Evolutionary conservation across 2,888 invertebrate genomes (phyloP).

Genomic region (Pinctada fucata): DNA sequence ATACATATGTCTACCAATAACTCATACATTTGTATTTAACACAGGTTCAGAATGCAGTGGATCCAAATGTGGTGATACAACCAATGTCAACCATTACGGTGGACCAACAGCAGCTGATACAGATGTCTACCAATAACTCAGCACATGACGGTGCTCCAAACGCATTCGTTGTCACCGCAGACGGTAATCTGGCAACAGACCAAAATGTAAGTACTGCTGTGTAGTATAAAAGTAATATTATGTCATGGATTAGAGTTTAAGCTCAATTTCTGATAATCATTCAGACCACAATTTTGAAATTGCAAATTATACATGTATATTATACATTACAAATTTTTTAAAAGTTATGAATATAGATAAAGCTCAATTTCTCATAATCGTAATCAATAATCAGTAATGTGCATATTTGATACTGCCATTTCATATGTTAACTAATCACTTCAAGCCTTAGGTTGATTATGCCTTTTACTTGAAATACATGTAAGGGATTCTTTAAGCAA

Average conservation of each 20-base stretch:
- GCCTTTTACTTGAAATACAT: no score
- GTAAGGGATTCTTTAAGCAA: no score
- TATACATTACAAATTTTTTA: not conserved
- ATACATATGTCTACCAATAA: conserved; percentile 36
- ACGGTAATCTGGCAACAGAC: conserved; percentile 37
- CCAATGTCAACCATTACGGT: conserved; percentile 54
- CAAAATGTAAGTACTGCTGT: conserved; percentile 30
- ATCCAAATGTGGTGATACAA: conserved; percentile 73
- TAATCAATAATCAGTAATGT: no score
- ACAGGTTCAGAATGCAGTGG: conserved; percentile 55
- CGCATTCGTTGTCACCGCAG: conserved; percentile 49
- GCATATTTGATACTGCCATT: no score
- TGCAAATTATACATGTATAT: not conserved
- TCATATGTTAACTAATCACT: no score
- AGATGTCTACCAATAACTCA: conserved; percentile 34
- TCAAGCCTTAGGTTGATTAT: no score
- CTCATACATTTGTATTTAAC: not conserved
- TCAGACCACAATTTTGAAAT: not conserved
- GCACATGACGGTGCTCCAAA: conserved; percentile 44
- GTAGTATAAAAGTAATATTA: no score
- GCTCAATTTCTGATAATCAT: no score
- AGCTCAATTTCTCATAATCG: no score
- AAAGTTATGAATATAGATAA: not conserved
- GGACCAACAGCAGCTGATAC: conserved; percentile 39
- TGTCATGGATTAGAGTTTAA: no score